A percentile compares a stretch with the other conserved stretches of the same genome.
These are phyloP conservation scores for Acleris emargana DNA, from an alignment of 2,888 invertebrate species.

Conservation along the genomic window DNA sequence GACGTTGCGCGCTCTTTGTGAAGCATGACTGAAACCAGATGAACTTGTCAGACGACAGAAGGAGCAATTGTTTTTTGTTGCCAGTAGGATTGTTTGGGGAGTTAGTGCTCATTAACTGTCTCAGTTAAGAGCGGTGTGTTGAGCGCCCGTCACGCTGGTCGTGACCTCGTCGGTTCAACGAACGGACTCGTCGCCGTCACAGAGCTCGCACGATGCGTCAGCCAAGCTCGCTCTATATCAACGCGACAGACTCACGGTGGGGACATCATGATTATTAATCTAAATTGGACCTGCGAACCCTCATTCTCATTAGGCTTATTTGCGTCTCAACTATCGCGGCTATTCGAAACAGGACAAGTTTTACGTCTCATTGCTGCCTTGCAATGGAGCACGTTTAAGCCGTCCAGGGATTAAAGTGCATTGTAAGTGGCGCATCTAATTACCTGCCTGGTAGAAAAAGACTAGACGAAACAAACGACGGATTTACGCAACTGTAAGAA, in stretches of 20 bases:
- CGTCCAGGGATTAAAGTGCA: constrained; percentile 3
- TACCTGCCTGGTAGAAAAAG: constrained; percentile 21
- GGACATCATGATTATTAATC: constrained; percentile 29
- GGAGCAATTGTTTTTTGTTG: neutral
- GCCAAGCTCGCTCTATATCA: constrained; percentile 38
- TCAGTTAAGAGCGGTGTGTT: constrained; percentile 54
- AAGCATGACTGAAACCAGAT: neutral
- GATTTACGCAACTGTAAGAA: constrained; percentile 52
- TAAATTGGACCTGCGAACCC: constrained; percentile 31
- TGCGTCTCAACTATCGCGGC: neutral
- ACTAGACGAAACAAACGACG: constrained; percentile 50
- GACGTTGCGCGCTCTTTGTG: neutral
- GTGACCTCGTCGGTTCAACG: constrained; percentile 82
- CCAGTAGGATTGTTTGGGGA: no score
- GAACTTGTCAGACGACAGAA: neutral
- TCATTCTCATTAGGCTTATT: constrained; percentile 23
- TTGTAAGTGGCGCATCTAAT: constrained; percentile 29
- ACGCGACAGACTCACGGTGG: constrained; percentile 10
- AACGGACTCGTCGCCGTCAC: constrained; percentile 71
- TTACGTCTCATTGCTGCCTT: constrained; percentile 7
- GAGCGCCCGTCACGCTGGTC: constrained; percentile 71
- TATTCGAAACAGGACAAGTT: constrained; percentile 4
- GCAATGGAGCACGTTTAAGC: constrained; percentile 13
- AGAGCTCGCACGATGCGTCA: constrained; percentile 71
- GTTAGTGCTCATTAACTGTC: constrained; percentile 19